A percentile compares a stretch with the other conserved stretches of the same genome.
Conservation (phyloP, 35 echinoderm and acorn worm genomes). For the Lytechinus variegatus region DNA sequence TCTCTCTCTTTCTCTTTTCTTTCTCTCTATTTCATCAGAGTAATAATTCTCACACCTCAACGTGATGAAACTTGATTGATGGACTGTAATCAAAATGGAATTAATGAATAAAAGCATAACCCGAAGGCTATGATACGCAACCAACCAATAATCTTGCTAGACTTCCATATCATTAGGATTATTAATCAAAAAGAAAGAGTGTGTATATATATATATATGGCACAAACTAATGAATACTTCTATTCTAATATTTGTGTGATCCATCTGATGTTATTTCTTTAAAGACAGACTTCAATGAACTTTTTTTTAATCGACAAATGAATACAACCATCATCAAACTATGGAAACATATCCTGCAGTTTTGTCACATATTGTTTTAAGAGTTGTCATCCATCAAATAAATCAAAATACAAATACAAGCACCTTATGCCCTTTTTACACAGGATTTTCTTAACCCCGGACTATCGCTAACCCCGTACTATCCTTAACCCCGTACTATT, state of each 20-base stretch:
- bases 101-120: slow-evolving; percentile 44
- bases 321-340: background rate
- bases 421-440: no score
- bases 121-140: background rate
- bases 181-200: background rate
- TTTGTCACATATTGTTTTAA: background rate
- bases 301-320: background rate
- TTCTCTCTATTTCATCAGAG: slow-evolving; percentile 17
- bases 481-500: no score
- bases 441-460: no score
- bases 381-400: background rate
- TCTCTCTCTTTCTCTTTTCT: background rate
- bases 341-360: background rate
- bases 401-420: background rate
- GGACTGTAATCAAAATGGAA: slow-evolving; percentile 36
- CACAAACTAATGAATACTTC: background rate
- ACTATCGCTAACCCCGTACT: no score
- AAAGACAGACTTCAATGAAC: background rate
- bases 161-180: slow-evolving; percentile 13
- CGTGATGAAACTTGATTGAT: slow-evolving; percentile 33
- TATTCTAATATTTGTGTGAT: background rate
- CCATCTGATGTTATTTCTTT: background rate
- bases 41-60: background rate
- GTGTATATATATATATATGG: background rate
- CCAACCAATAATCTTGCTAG: background rate